Base-by-base conservation (phyloP, 2,888 invertebrate genomes). In the Neoscelio sp. region DNA sequence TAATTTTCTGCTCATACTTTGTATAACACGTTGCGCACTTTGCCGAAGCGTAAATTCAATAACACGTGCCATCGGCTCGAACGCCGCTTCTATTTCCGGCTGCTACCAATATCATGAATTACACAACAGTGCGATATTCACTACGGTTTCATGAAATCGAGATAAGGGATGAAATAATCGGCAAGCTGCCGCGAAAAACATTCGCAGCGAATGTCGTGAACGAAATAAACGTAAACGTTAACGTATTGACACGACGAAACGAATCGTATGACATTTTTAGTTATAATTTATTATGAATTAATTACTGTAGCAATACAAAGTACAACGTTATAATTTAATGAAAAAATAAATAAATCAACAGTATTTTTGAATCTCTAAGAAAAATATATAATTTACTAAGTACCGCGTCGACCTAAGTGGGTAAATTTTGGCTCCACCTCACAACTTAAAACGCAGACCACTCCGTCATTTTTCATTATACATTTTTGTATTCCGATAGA, bases 51-150 rank as follows among this genome's bases (percentile, higher is more conserved):
- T 78, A 74, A 78, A 78, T 78, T 78, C 73, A 78, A 78, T 74
- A 78, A 78, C 78, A 78, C 73, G 74, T 78, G 78, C 74, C 78
- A 78, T 78, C 78, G 68, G 58, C 58, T 73, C 74, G 68, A 68
- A 44, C 67, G 26, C 54, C 48, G 54, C 73, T 78, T 68, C 68
- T 56, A 74, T 78, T 78, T 78, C 73, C 78, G 60, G 73, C 54
- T 65, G 67, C 65, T 67, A 78, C 78, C 78, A 78, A 78, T 78
- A 71, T 58, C 78, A 73, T 78, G 73, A 67, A 78, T 78, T 67
- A 65, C 77, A 65, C 65, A 65, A 52, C 67, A 62, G 67, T 46
- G 62, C 54, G 54, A 78, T 78, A 73, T 68, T 62, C 78, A 62
- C 56, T 54, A 52, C 40, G 38, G 38, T 52, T 68, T 73, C 62